Base-by-base conservation (phyloP, 1,140 invertebrate genomes). In the Drosophila bocki region DNA sequence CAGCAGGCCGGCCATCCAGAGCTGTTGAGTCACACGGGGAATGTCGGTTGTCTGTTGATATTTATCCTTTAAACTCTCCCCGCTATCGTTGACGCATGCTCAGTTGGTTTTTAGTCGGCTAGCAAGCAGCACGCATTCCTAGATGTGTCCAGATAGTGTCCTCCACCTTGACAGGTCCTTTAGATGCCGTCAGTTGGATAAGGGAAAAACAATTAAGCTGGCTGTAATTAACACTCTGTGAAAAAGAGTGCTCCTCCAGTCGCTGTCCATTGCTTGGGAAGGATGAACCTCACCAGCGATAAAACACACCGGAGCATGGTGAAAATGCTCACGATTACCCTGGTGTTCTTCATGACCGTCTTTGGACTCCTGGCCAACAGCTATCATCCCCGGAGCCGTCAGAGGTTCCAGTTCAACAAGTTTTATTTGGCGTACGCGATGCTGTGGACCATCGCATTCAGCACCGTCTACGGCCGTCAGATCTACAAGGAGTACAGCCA, bases 331-430 rank as follows among this genome's bases (percentile, higher is more conserved):
- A 68, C 82, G 1, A 54, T 78, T 11, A 81, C 29, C 4, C 47
- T 87, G 12, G 53, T 87, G 6, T 17, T 22, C 11, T 44, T 90
- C 22, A 48, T 86, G 51, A 82, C 79, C 3, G 4, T 59, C 2
- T 86, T 78, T 29, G 86, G 86, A 7, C 69, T 90, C 1, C 74
- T 90, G 54, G 61, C 76, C 11, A 91, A 75, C 62, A 80, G 75
- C 0, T 91, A 74, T 35, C 62, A 56, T 2, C 9, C 48, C 1
- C 54, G 56, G 11, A 62, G 65, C 3, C 74, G 81, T 2, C 15
- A 68, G n/a, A 77, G 67, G 17, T 90, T 80, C 11, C 26, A 62
- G 12, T 80, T 82, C n/a, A 91, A 82, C 2, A 85, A 56, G 33
- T 44, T 29, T 12, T 76, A 85, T 58, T 58, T 90, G 45, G 64